A percentile compares a stretch with the other conserved stretches of the same genome.
phyloP scores from a whole-genome alignment of 2,797 vertebrate genomes.

The Hapalemur alaotrensis region DNA sequence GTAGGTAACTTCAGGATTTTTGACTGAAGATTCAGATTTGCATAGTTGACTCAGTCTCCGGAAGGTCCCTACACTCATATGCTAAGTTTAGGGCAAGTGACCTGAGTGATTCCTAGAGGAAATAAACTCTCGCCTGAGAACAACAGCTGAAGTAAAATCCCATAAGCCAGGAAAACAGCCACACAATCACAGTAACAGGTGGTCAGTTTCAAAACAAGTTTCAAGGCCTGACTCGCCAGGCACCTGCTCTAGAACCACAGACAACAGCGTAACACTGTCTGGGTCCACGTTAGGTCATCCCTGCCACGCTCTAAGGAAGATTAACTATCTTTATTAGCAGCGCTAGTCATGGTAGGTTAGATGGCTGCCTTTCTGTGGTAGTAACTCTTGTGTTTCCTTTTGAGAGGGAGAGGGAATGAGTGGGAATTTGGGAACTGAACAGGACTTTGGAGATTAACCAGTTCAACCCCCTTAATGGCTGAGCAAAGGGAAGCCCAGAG shows the following conservation, averaged over 20 bases:
- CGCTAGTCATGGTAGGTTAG: conserved; percentile 18
- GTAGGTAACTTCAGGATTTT: conserved; percentile 48
- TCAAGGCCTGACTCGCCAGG: conserved; percentile 84
- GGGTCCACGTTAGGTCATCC: conserved; percentile 75
- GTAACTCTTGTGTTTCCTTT: neutral
- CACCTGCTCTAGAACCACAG: conserved; percentile 84
- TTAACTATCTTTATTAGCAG: conserved; percentile 65
- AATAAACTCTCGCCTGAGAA: conserved; percentile 90
- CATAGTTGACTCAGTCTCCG: conserved; percentile 67
- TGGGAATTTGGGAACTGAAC: conserved; percentile 30
- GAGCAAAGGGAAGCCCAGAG: conserved; percentile 10
- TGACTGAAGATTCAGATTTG: conserved; percentile 8
- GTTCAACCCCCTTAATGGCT: neutral
- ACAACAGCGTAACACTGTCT: conserved; percentile 73
- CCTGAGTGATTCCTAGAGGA: conserved; percentile 88
- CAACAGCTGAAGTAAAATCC: conserved; percentile 87
- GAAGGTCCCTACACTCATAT: conserved; percentile 70
- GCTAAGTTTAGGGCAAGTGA: conserved; percentile 75
- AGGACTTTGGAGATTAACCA: neutral
- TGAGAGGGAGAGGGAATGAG: neutral
- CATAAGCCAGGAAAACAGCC: conserved; percentile 89
- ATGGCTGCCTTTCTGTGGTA: neutral
- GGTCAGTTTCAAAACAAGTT: conserved; percentile 86
- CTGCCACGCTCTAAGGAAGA: conserved; percentile 65
- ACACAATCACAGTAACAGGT: conserved; percentile 90